These are phyloP conservation scores for Notothenia coriiceps DNA, from an alignment of 2,113 vertebrate genomes.

Conservation along the genomic window DNA sequence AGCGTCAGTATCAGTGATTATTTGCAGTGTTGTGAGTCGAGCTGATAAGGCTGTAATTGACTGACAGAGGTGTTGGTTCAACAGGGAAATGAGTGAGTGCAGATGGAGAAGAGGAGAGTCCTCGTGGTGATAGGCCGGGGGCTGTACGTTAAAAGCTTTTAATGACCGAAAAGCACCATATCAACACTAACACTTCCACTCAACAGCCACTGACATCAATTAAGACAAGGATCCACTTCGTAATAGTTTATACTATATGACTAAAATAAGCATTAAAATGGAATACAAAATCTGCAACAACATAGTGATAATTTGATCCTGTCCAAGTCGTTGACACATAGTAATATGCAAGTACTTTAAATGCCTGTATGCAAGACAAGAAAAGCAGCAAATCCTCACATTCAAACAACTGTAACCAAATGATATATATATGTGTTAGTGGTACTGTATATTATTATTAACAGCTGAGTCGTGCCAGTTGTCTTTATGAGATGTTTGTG, in stretches of 20 bases:
- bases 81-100: not conserved
- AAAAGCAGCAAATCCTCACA: too few species aligned
- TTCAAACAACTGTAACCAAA: too few species aligned
- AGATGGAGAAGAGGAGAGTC: conserved; percentile 8
- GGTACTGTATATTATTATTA: too few species aligned
- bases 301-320: too few species aligned
- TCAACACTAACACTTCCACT: not conserved
- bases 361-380: too few species aligned
- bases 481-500: too few species aligned
- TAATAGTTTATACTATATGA: too few species aligned
- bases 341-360: too few species aligned
- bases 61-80: not conserved
- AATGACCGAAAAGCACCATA: not conserved
- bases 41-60: conserved; percentile 5
- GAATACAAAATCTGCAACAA: too few species aligned
- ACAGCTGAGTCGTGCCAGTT: too few species aligned
- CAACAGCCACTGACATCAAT: not conserved
- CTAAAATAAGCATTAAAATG: not conserved
- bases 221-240: not conserved
- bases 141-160: not conserved
- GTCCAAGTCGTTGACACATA: too few species aligned
- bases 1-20: not conserved
- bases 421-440: too few species aligned
- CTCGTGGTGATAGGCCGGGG: not conserved
- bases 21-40: not conserved